Conservation (phyloP, 1,140 invertebrate genomes). For the Penaeus vannamei region DNA sequence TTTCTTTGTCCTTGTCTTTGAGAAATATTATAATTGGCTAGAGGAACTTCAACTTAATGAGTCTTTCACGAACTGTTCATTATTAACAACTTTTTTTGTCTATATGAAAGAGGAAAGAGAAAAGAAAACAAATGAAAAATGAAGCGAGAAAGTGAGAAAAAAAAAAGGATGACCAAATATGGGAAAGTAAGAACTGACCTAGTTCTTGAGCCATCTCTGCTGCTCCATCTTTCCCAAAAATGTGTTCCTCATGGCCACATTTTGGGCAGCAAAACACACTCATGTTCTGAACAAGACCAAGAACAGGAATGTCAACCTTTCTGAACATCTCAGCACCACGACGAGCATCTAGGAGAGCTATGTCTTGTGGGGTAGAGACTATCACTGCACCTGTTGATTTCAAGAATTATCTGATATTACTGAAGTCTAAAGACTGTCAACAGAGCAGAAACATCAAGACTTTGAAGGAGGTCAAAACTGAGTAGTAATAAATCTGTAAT, state of each 20-base stretch:
- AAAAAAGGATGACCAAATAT: not conserved
- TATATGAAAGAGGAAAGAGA: too few relatives aligned
- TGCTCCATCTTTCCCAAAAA: conserved; percentile 70
- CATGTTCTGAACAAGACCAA: conserved; percentile 92
- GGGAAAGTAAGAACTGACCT: conserved; percentile 35
- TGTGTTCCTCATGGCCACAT: conserved; percentile 69
- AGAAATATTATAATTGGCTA: too few relatives aligned
- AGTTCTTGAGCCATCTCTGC: conserved; percentile 67
- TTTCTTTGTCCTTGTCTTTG: too few relatives aligned
- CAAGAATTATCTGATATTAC: not conserved
- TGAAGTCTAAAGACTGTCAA: not conserved
- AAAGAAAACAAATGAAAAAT: not conserved
- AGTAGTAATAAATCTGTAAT: too few relatives aligned
- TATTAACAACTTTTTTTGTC: too few relatives aligned
- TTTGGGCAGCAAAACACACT: conserved; percentile 72
- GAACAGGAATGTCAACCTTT: conserved; percentile 80
- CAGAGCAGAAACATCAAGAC: too few relatives aligned
- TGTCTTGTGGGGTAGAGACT: conserved; percentile 88
- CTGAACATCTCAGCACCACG: conserved; percentile 85
- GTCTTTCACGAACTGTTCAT: too few relatives aligned
- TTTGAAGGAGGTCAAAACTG: too few relatives aligned
- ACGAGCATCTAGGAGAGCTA: conserved; percentile 85
- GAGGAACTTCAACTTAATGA: too few relatives aligned
- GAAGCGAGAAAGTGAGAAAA: not conserved
- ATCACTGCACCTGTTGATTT: conserved; percentile 79